These are phyloP conservation scores for Elanus axillaris DNA, from an alignment of 2,113 vertebrate genomes.

Conservation along the genomic window DNA sequence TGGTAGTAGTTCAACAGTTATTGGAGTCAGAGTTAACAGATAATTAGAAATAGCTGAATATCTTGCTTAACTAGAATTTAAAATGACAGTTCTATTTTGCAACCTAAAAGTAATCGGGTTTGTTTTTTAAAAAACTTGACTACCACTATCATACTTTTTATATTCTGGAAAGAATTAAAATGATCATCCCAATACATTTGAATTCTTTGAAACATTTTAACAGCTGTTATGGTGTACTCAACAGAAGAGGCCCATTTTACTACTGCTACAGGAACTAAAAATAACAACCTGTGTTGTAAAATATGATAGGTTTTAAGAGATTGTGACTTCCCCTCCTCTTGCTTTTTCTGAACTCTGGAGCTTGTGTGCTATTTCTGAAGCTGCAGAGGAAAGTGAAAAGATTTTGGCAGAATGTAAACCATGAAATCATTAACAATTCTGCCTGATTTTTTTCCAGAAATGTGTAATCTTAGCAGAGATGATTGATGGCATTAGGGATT, in stretches of 20 bases:
- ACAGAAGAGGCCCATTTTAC: neutral
- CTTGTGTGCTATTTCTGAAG: neutral
- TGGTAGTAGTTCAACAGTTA: neutral
- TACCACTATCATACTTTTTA: neutral
- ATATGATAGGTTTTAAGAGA: neutral
- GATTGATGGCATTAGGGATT: neutral
- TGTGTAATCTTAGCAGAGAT: slow-evolving; percentile 5
- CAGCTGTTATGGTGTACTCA: neutral
- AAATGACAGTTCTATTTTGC: neutral
- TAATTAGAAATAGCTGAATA: neutral
- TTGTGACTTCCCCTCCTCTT: neutral
- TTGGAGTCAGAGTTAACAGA: neutral
- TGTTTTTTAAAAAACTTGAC: neutral
- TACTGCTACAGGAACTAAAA: neutral
- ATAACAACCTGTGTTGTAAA: neutral
- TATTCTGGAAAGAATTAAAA: neutral
- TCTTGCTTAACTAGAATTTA: neutral
- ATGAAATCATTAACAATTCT: slow-evolving; percentile 51
- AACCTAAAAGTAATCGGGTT: neutral
- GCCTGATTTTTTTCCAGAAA: slow-evolving; percentile 13
- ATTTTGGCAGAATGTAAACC: slow-evolving; percentile 51
- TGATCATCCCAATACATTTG: neutral
- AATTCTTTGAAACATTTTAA: neutral
- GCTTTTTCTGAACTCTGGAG: neutral
- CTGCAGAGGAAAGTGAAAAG: neutral